Evolutionary conservation across 2,113 vertebrate genomes (phyloP).

Genomic region (Micromys minutus): DNA sequence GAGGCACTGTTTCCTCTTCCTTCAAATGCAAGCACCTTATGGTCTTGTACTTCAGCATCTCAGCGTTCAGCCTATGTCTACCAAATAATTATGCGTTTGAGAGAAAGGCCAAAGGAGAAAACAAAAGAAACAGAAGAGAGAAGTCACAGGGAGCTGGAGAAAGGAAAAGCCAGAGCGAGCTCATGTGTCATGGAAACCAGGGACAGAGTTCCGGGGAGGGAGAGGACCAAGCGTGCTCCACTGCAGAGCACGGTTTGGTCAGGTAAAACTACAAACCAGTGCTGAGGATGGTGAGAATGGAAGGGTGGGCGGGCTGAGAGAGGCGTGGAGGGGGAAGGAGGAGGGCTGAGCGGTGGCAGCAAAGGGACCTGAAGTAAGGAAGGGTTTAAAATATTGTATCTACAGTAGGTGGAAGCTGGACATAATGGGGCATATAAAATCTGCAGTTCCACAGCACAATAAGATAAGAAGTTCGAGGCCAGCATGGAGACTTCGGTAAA

Average conservation of each 20-base stretch:
- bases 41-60: neutral
- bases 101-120: neutral
- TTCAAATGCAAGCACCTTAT: neutral
- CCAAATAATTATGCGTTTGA: neutral
- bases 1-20: neutral
- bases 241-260: neutral
- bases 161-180: neutral
- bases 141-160: neutral
- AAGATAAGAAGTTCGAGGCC: neutral
- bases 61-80: neutral
- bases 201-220: neutral
- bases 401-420: neutral
- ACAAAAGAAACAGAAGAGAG: neutral
- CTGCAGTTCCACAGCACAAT: neutral
- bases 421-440: neutral
- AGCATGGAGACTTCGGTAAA: neutral
- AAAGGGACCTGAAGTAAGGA: neutral
- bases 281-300: neutral
- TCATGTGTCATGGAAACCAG: conserved; percentile 17
- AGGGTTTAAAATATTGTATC: neutral
- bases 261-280: neutral
- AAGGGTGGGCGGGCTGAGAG: neutral
- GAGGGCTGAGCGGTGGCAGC: neutral
- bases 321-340: neutral
- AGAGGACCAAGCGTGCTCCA: neutral